Evolutionary conservation across 2,113 vertebrate genomes (phyloP).

Genomic region (Oriolus oriolus): DNA sequence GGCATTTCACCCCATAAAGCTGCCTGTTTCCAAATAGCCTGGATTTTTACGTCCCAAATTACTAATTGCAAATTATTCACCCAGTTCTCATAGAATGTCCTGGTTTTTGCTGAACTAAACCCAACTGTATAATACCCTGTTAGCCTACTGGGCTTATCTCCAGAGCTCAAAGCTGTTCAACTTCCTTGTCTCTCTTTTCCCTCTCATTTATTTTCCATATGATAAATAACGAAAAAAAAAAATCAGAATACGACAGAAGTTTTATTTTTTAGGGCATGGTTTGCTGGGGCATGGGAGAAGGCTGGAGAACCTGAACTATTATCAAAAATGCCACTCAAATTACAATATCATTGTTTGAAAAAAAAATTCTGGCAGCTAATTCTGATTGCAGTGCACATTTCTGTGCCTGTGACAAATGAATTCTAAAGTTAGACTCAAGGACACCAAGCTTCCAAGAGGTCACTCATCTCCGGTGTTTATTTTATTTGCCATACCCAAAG

Average conservation of each 20-base stretch:
- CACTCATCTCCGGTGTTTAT: not conserved
- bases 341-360: constrained; percentile 48
- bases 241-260: not conserved
- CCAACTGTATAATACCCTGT: not conserved
- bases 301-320: not conserved
- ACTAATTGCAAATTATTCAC: constrained; percentile 38
- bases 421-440: constrained; percentile 65
- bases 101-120: constrained; percentile 34
- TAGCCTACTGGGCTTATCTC: constrained; percentile 59
- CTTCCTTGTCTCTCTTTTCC: not conserved
- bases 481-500: not conserved
- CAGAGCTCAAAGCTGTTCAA: constrained; percentile 22
- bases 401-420: constrained; percentile 55
- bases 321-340: constrained; percentile 39
- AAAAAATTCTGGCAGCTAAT: constrained; percentile 46
- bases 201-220: not conserved
- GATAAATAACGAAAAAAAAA: not conserved
- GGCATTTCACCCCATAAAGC: not conserved
- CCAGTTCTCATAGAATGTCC: not conserved
- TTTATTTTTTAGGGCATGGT: not conserved
- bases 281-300: not conserved
- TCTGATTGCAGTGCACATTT: constrained; percentile 64
- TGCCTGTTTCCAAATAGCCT: not conserved
- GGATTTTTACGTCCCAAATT: not conserved
- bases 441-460: constrained; percentile 48